Evolutionary conservation across 1,140 invertebrate species (phyloP).

Genomic region (Pectinophora gossypiella): DNA sequence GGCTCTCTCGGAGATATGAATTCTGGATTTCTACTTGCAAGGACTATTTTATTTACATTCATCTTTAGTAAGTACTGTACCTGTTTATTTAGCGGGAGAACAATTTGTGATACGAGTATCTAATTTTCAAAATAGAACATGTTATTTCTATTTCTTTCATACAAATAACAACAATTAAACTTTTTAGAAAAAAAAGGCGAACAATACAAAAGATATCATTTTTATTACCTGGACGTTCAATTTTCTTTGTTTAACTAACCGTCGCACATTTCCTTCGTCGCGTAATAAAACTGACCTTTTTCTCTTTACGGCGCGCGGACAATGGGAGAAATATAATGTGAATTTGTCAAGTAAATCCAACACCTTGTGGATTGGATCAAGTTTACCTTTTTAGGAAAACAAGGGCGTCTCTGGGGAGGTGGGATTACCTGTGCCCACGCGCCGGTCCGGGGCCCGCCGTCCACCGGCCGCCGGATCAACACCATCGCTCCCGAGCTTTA

Average conservation of each 20-base stretch:
- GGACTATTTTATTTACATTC: too few species aligned
- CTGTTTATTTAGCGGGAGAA: too few species aligned
- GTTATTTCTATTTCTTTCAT: neutral
- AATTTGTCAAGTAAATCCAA: slow-evolving; percentile 63
- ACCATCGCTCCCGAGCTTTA: slow-evolving; percentile 37
- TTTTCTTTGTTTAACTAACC: slow-evolving; percentile 64
- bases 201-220: slow-evolving; percentile 26
- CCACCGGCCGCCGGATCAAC: slow-evolving; percentile 34
- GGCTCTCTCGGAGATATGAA: neutral
- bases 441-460: neutral
- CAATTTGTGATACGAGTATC: too few species aligned
- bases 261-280: slow-evolving; percentile 40
- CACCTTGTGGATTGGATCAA: slow-evolving; percentile 52
- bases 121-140: neutral
- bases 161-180: neutral
- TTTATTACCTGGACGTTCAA: slow-evolving; percentile 47
- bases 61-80: too few species aligned
- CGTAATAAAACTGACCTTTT: slow-evolving; percentile 60
- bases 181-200: slow-evolving; percentile 14
- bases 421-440: slow-evolving; percentile 28
- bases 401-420: slow-evolving; percentile 28
- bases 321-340: slow-evolving; percentile 55
- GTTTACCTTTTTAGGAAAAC: slow-evolving; percentile 55
- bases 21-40: too few species aligned
- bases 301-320: slow-evolving; percentile 45